phyloP scores from a whole-genome alignment of 2,888 invertebrate genomes.

The Oithona nana region DNA sequence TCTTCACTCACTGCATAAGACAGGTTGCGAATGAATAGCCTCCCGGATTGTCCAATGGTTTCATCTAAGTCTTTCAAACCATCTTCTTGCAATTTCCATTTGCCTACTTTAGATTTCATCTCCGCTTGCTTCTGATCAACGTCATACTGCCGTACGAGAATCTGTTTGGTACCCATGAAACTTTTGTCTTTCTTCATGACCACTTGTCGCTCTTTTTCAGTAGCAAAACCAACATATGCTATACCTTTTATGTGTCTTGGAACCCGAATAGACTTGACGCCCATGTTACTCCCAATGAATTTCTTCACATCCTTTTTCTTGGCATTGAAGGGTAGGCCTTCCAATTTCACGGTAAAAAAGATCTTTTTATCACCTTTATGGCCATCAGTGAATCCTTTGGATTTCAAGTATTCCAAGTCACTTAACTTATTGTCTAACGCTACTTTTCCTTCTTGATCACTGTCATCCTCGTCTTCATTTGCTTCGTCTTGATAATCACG shows the following conservation, averaged over 20 bases:
- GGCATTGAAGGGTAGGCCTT: slow-evolving; percentile 52
- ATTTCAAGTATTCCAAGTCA: slow-evolving; percentile 41
- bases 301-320: slow-evolving; percentile 60
- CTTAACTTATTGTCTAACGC: slow-evolving; percentile 52
- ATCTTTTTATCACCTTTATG: slow-evolving; percentile 3
- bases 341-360: slow-evolving; percentile 48
- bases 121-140: slow-evolving; percentile 20
- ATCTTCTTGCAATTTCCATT: slow-evolving; percentile 43
- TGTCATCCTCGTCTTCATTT: slow-evolving; percentile 22
- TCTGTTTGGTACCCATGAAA: slow-evolving; percentile 51
- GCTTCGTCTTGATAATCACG: slow-evolving; percentile 22
- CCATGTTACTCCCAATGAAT: slow-evolving; percentile 57
- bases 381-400: slow-evolving; percentile 18
- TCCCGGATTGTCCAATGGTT: slow-evolving; percentile 67
- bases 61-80: slow-evolving; percentile 45
- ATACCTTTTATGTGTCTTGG: slow-evolving; percentile 58
- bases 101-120: slow-evolving; percentile 23
- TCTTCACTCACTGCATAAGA: slow-evolving; percentile 67
- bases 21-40: slow-evolving; percentile 77
- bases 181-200: slow-evolving; percentile 53
- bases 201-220: slow-evolving; percentile 54
- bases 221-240: slow-evolving; percentile 75
- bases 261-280: slow-evolving; percentile 55
- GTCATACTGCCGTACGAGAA: slow-evolving; percentile 32
- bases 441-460: slow-evolving; percentile 36